Evolutionary conservation across 2,888 invertebrate genomes (phyloP), one percentile per base, ranked within the genome.

Genomic region (Lithophane socia): DNA sequence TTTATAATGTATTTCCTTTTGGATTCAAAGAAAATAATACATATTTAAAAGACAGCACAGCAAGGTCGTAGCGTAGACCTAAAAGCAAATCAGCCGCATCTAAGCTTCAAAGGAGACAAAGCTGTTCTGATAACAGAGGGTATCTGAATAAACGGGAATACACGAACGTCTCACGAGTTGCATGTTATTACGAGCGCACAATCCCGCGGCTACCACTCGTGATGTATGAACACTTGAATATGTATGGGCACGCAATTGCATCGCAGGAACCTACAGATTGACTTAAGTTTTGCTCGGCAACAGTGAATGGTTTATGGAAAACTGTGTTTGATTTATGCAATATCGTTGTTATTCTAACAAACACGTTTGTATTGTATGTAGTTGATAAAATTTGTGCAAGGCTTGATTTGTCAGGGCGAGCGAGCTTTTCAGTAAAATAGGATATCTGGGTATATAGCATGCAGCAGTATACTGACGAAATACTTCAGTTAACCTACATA

Each of bases 201-300:
- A 86, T 83, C 86, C 89, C 88, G 87, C 86, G 88, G 87, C 84
- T 87, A 86, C 85, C 86, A 82, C 86, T 89, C 86, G 87, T 84
- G 87, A 91, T 87, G 90, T 90, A 89, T 84, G 86, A 88, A 79
- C 80, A 79, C 83, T 87, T 92, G 92, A 92, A 92, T 92, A 92
- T 92, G 92, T 91, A 90, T 91, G 90, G 88, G 86, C 90, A 91
- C 90, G 91, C 88, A 89, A 87, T 87, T 86, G 87, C 83, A 79
- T 84, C 79, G 80, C 79, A 76, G 77, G 77, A 86, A 75, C 75
- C 75, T 79, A 79, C 86, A 87, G 85, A 88, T 89, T 89, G 88
- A 86, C 87, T 86, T 78, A 72, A 81, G 87, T 83, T 86, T 76
- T 80, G 82, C 82, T 75, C 76, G 63, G 77, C 67, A 82, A 81